Base-by-base conservation (phyloP, 2,888 invertebrate genomes). In the Abscondita cerata region DNA sequence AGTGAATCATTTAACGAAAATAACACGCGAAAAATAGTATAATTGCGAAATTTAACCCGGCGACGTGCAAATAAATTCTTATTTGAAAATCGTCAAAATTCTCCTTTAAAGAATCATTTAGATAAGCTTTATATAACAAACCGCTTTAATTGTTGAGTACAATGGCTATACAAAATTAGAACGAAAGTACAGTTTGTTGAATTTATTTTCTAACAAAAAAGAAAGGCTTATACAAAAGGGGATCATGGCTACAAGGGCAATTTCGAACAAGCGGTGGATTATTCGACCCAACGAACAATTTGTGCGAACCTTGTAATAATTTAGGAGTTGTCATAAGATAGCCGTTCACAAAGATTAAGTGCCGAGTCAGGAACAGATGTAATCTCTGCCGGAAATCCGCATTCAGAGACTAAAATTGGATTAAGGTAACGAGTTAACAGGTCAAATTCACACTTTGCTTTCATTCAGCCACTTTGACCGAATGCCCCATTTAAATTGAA, bases 1-100 rank as follows among this genome's bases (percentile, higher is more conserved):
- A 66, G 67, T 71, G 69, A 70, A 72, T 71, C 70, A 71, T 72
- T 72, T 71, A 70, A 68, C 53, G 69, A 70, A 70, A 72, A 74
- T 66, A 64, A 66, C 67, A 62, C 59, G 48, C 59, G 60, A 61
- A 64, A 66, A 62, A 66, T 58, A 62, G 62, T 59, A 62, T 59
- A 62, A 62, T 62, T 62, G 40, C 62, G 51, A 58, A 58, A 58
- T 50, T n/a, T 54, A 51, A 59, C 58, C 51, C 58, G 46, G 59
- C 25, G 6, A 6, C 2, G 25, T 25, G 25, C 25, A 25, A 25
- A 6, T 4, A 25, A 25, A 25, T 25, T 25, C 25, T n/a, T n/a
- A n/a, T n/a, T n/a, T n/a, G n/a, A n/a, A n/a, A n/a, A n/a, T n/a
- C n/a, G n/a, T n/a, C n/a, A n/a, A n/a, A n/a, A n/a, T n/a, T n/a